Evolutionary conservation across 2,113 vertebrate genomes (phyloP).

Genomic region (Hydrolagus affinis): DNA sequence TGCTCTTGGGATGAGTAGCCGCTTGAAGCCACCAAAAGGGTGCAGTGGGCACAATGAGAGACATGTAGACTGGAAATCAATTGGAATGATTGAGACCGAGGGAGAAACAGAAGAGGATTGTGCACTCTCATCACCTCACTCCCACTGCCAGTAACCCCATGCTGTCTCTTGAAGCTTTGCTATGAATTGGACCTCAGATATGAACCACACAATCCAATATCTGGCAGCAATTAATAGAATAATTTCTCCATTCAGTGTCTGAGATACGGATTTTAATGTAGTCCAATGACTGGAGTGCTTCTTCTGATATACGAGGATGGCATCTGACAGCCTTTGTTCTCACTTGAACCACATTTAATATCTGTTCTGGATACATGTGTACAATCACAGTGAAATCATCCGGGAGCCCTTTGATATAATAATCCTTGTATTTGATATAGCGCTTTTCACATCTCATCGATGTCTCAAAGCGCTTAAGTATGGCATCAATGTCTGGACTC

Average conservation of each 20-base stretch:
- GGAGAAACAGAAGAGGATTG: neutral
- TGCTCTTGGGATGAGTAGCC: neutral
- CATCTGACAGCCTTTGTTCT: neutral
- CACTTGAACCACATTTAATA: neutral
- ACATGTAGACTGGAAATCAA: neutral
- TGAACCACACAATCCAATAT: neutral
- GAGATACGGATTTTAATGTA: neutral
- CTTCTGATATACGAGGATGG: neutral
- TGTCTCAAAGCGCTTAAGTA: too few species aligned
- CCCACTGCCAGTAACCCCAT: neutral
- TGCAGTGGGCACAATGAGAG: constrained; percentile 15
- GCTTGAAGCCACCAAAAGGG: neutral
- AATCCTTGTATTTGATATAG: too few species aligned
- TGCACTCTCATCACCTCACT: neutral
- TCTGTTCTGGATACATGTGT: neutral
- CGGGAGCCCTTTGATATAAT: neutral
- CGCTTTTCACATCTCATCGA: too few species aligned
- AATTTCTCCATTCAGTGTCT: neutral
- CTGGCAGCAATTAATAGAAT: neutral
- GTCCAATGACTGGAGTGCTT: neutral
- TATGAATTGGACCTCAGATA: neutral
- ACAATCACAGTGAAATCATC: neutral
- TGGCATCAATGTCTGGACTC: too few species aligned
- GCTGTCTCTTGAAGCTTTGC: neutral
- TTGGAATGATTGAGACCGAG: neutral